A percentile compares a stretch with the other conserved stretches of the same genome.
phyloP scores from a whole-genome alignment of 2,113 vertebrate genomes.

The Stictonetta naevosa region DNA sequence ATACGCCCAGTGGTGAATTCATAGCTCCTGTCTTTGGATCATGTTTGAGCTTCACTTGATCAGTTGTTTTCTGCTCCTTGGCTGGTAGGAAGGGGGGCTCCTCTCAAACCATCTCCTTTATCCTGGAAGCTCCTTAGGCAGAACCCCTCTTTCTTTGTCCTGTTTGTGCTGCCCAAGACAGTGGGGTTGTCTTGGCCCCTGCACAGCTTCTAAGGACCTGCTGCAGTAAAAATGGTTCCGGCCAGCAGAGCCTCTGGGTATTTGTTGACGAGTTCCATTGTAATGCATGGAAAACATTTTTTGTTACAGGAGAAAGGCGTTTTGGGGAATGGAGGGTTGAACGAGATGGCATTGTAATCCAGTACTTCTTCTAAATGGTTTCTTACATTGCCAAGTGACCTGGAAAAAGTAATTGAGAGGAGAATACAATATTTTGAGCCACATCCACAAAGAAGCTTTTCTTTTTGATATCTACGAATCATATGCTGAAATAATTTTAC shows the following conservation, averaged over 20 bases:
- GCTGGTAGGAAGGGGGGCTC: not conserved
- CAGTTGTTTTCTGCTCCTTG: not conserved
- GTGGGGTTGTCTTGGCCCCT: not conserved
- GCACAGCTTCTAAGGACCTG: not conserved
- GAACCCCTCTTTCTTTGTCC: not conserved
- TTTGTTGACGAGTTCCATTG: not conserved
- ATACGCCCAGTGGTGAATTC: not conserved
- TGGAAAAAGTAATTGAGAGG: constrained; percentile 18
- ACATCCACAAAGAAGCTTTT: not conserved
- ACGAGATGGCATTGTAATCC: not conserved
- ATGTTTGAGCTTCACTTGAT: not conserved
- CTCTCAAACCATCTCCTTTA: not conserved
- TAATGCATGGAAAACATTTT: not conserved
- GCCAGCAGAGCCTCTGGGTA: not conserved
- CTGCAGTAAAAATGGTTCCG: not conserved
- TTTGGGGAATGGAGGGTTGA: not conserved
- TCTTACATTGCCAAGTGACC: constrained; percentile 11
- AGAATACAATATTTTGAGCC: not conserved
- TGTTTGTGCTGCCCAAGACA: not conserved
- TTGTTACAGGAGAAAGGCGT: not conserved
- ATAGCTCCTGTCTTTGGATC: not conserved
- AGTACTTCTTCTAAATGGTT: not conserved
- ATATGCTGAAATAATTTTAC: not conserved
- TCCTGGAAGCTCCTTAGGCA: not conserved
- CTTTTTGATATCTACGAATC: not conserved